Base-by-base conservation (phyloP, 2,113 vertebrate species). In the Nothocercus nigrocapillus region DNA sequence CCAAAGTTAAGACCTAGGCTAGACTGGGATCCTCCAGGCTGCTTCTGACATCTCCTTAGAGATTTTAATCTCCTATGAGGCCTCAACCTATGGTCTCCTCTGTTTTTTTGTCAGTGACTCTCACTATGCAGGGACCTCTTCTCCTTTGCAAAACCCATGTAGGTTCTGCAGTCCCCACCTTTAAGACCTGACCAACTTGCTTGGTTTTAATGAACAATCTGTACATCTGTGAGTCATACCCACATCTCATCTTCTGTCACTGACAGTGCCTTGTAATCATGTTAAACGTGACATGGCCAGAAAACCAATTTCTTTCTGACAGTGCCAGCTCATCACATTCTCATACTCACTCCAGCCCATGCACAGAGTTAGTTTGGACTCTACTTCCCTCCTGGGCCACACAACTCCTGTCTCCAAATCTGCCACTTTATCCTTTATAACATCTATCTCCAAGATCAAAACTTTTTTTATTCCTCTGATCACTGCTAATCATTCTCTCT, bases 161-260 rank as follows among this genome's bases (percentile, higher is more conserved):
- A 3, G 0, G 47, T 88, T 91, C 40, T 85, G 73, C 30, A 64
- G 64, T 32, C 34, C 91, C 42, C 20, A 64, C 17, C 56, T 90
- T 64, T 32, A 89, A 53, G 51, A 34, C n/a, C 44, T 88, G 58
- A 93, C n/a, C 58, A 94, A 84, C 64, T 66, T 90, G 58, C 34
- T 38, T 74, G 21, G n/a, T 70, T 93, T 91, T 85, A 91, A 94
- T 62, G 34, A 91, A 58, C 51, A 85, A 32, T 34, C 32, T 91
- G 75, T 66, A 72, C 10, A 22, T 42, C 36, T 72, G 18, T 51
- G 76, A 88, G 47, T 90, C 92, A 94, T 34, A 88, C 10, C 28
- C 38, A 82, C 25, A 53, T 27, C 0, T 0, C 45, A 88, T 54
- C 64, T 94, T 85, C 82, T 83, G 68, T 83, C 67, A 62, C 5